Conservation (phyloP, 2,113 vertebrate genomes). For the Hemichromis elongatus region DNA sequence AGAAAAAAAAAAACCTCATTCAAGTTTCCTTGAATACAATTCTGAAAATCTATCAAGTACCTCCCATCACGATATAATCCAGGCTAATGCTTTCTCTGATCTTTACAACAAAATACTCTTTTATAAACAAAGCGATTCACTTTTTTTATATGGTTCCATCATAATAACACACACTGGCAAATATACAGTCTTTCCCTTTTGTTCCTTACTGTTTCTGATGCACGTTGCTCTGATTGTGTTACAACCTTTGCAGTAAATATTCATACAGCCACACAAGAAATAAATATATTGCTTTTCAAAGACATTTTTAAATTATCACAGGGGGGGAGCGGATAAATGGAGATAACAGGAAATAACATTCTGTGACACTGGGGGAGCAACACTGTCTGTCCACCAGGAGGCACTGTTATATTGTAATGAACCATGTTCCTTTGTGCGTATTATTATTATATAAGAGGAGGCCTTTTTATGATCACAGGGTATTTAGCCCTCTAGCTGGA, state of each 20-base stretch:
- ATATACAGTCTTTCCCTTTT: conserved; percentile 1
- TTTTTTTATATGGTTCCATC: not conserved
- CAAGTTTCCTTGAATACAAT: conserved; percentile 9
- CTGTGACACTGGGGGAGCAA: conserved; percentile 59
- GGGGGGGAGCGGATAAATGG: conserved; percentile 13
- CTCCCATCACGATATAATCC: conserved; percentile 33
- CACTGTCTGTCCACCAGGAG: conserved; percentile 69
- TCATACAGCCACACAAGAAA: conserved; percentile 54
- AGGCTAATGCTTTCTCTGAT: conserved; percentile 49
- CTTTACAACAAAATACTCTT: conserved; percentile 67
- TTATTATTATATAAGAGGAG: conserved; percentile 26
- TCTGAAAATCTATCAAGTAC: conserved; percentile 22
- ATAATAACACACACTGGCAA: not conserved
- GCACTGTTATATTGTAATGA: conserved; percentile 60
- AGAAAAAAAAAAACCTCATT: not conserved
- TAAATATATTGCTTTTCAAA: conserved; percentile 71
- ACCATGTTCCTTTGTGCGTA: conserved; percentile 41
- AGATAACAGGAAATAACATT: conserved; percentile 52
- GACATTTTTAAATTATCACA: conserved; percentile 51
- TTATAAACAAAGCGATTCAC: conserved; percentile 44
- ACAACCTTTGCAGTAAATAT: conserved; percentile 30
- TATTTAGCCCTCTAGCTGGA: not conserved
- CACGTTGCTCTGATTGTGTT: not conserved
- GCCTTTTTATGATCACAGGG: conserved; percentile 11
- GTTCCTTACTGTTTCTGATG: conserved; percentile 12